Evolutionary conservation across 2,888 invertebrate genomes (phyloP).

Genomic region (Drosophila algonquin): DNA sequence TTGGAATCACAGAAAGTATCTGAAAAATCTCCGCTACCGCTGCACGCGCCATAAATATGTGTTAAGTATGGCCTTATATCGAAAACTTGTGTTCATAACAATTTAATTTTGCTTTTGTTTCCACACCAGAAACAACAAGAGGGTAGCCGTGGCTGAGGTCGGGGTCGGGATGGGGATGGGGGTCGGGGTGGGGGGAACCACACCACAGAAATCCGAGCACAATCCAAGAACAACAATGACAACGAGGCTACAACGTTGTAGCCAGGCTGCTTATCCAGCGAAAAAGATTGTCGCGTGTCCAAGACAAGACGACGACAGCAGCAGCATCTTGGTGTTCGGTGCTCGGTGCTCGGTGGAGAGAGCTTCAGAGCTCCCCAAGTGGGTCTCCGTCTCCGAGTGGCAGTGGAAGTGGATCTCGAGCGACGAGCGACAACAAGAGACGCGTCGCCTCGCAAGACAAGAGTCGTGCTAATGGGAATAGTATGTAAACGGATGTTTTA

Average conservation of each 20-base stretch:
- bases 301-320: constrained; percentile 61
- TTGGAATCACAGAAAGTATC: constrained; percentile 54
- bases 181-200: neutral
- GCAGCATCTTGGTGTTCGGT: no score
- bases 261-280: constrained; percentile 31
- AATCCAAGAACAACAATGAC: constrained; percentile 41
- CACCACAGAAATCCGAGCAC: neutral
- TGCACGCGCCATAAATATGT: constrained; percentile 80
- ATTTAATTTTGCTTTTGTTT: constrained; percentile 79
- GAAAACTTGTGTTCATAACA: constrained; percentile 78
- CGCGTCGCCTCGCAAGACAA: constrained; percentile 48
- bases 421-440: constrained; percentile 46
- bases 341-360: neutral
- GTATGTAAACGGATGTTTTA: constrained; percentile 82
- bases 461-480: constrained; percentile 81
- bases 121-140: constrained; percentile 26
- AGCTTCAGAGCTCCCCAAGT: neutral
- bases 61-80: constrained; percentile 76
- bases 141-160: neutral
- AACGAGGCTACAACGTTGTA: constrained; percentile 35
- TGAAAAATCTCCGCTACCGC: constrained; percentile 72
- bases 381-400: constrained; percentile 17
- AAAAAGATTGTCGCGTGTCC: constrained; percentile 77
- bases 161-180: no score
- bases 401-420: constrained; percentile 47